Conservation (phyloP, 2,888 invertebrate species). For the Thera obeliscata region DNA sequence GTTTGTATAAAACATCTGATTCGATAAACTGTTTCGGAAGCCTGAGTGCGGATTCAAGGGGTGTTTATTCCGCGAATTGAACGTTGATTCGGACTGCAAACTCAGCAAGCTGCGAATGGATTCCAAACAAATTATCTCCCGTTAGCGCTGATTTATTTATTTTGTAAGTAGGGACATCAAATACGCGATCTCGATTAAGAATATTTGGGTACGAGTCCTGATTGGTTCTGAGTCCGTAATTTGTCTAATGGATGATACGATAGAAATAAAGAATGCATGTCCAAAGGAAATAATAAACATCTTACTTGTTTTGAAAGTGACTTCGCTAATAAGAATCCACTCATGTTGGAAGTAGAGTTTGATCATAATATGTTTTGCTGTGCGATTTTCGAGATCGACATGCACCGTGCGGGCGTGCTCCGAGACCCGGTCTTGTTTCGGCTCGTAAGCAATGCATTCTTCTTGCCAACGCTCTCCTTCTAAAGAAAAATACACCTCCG, state of each 20-base stretch:
- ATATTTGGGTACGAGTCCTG: conserved; percentile 28
- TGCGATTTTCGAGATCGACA: conserved; percentile 89
- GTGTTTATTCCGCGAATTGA: conserved; percentile 59
- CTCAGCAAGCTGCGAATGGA: conserved; percentile 52
- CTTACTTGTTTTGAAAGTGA: conserved; percentile 92
- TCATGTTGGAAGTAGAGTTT: conserved; percentile 90
- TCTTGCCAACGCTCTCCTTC: conserved; percentile 91
- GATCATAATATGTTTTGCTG: conserved; percentile 90
- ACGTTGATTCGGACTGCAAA: conserved; percentile 57
- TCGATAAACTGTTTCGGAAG: conserved; percentile 63
- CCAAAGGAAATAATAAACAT: conserved; percentile 30
- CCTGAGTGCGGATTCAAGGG: conserved; percentile 43
- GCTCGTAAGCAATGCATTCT: conserved; percentile 86
- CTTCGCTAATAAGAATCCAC: conserved; percentile 96
- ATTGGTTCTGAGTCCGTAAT: conserved; percentile 10
- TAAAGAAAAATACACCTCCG: conserved; percentile 91
- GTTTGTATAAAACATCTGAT: conserved; percentile 63
- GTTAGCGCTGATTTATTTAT: conserved; percentile 53
- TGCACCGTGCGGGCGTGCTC: conserved; percentile 87
- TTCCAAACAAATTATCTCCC: conserved; percentile 60
- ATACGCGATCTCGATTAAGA: conserved; percentile 31
- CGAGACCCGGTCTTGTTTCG: conserved; percentile 82
- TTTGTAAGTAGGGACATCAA: conserved; percentile 48
- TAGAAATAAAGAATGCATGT: background rate
- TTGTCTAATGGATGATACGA: background rate